phyloP scores from a whole-genome alignment of 2,113 vertebrate genomes.

The Channa argus region DNA sequence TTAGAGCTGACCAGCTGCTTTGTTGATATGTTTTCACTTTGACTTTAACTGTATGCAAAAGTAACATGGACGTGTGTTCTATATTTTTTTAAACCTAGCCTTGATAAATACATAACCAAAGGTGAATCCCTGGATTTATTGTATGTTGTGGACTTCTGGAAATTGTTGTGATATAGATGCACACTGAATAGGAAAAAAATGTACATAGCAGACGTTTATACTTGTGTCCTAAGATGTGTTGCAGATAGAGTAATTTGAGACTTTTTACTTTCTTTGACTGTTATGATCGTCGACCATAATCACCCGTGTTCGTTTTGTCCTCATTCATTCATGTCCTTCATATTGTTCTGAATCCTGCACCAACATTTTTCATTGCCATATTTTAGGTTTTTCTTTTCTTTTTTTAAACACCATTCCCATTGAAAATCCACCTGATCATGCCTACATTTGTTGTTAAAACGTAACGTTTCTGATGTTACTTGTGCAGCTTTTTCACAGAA shows the following conservation, averaged over 20 bases:
- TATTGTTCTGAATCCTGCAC: slow-evolving; percentile 73
- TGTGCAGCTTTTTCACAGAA: slow-evolving; percentile 40
- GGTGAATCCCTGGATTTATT: slow-evolving; percentile 83
- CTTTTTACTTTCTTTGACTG: slow-evolving; percentile 83
- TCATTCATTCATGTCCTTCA: slow-evolving; percentile 51
- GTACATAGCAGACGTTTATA: slow-evolving; percentile 84
- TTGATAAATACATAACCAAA: slow-evolving; percentile 88
- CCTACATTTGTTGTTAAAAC: slow-evolving; percentile 25
- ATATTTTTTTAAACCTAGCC: slow-evolving; percentile 87
- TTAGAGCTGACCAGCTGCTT: slow-evolving; percentile 84
- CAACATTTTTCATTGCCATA: slow-evolving; percentile 44
- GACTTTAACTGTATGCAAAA: slow-evolving; percentile 86
- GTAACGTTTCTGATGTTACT: slow-evolving; percentile 38
- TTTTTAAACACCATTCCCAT: background rate
- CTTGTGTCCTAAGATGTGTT: slow-evolving; percentile 79
- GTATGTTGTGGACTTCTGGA: slow-evolving; percentile 80
- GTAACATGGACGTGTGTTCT: slow-evolving; percentile 85
- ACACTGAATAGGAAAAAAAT: slow-evolving; percentile 78
- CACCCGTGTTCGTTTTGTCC: slow-evolving; percentile 59
- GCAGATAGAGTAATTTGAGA: slow-evolving; percentile 76
- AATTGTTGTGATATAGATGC: slow-evolving; percentile 81
- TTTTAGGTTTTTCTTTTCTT: slow-evolving; percentile 1
- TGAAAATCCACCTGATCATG: slow-evolving; percentile 6
- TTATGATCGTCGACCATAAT: slow-evolving; percentile 75
- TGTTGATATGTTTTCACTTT: slow-evolving; percentile 82